These are phyloP conservation scores for Eristalinus aeneus DNA, from an alignment of 2,888 invertebrate species.

Conservation along the genomic window DNA sequence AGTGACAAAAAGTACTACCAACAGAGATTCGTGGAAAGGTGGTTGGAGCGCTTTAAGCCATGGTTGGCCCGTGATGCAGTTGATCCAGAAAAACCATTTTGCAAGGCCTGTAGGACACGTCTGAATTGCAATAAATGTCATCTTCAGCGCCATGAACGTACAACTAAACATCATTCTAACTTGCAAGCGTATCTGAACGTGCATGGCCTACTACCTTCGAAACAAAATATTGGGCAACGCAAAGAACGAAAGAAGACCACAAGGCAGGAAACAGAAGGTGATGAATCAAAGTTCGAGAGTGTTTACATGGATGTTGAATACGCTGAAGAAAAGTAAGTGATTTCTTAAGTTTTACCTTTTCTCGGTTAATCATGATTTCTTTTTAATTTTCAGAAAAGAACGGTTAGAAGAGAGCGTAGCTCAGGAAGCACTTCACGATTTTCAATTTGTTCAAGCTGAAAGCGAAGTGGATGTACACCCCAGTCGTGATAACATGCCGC, in stretches of 20 bases:
- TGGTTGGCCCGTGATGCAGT: conserved; percentile 76
- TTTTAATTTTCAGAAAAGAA: conserved; percentile 18
- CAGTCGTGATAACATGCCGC: neutral
- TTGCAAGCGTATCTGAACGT: conserved; percentile 71
- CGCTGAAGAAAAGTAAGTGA: conserved; percentile 33
- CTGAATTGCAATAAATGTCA: conserved; percentile 79
- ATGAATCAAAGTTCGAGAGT: conserved; percentile 56
- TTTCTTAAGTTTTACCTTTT: neutral
- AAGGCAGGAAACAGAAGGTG: conserved; percentile 5
- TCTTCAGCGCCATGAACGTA: conserved; percentile 77
- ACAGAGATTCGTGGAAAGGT: conserved; percentile 78
- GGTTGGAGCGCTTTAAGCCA: conserved; percentile 77
- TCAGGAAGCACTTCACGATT: conserved; percentile 45
- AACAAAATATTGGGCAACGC: conserved; percentile 44
- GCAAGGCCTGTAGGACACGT: conserved; percentile 76
- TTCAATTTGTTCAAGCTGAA: conserved; percentile 45
- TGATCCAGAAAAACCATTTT: conserved; percentile 77
- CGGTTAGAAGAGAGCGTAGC: neutral
- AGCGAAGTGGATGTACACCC: conserved; percentile 14
- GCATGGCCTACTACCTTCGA: conserved; percentile 13
- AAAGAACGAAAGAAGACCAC: conserved; percentile 31
- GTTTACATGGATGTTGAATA: conserved; percentile 53
- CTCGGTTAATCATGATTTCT: neutral
- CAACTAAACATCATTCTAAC: conserved; percentile 77
- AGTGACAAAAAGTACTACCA: conserved; percentile 46